Evolutionary conservation across 2,113 vertebrate genomes (phyloP), one percentile per base, ranked within the genome.

Genomic region (Turnix velox): DNA sequence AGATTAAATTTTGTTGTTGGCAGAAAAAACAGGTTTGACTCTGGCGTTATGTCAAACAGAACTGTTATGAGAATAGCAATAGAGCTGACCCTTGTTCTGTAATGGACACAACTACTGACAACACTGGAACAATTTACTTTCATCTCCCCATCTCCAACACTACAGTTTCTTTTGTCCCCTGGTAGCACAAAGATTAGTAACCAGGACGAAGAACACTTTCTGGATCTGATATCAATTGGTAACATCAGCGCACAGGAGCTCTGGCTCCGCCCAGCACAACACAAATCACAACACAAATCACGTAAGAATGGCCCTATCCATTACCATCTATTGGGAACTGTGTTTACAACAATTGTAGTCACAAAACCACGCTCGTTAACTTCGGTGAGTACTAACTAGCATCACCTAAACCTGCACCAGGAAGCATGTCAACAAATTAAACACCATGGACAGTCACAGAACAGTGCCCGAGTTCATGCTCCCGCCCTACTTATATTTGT

Each of bases 401-500:
- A 33, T 18, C 48, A 87, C 25, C 24, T n/a, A 58, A 73, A 75
- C 30, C 48, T 46, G 48, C 24, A 24, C 35, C 65, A 84, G 46
- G 30, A 92, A 73, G 45, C 0, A 1, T 16, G n/a, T 16, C 46
- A 84, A 74, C 65, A 78, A 81, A 81, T 2, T 13, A 37, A 81
- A 81, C 35, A 48, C 20, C 8, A 19, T 0, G 4, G n/a, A 43
- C 2, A 7, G 65, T 8, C 67, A 66, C 0, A 3, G 19, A 85
- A 67, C 42, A 62, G n/a, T 28, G n/a, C 61, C 27, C 2, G 24
- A 71, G 69, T 28, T 92, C 39, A 51, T 10, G n/a, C 43, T 28
- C 62, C 20, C 49, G 49, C 31, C 40, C 37, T 59, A 9, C 19
- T 68, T 18, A 19, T 3, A 11, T 63, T 40, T 79, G 49, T 62